Evolutionary conservation across 1,140 invertebrate species (phyloP).

Genomic region (Anoplophora glabripennis): DNA sequence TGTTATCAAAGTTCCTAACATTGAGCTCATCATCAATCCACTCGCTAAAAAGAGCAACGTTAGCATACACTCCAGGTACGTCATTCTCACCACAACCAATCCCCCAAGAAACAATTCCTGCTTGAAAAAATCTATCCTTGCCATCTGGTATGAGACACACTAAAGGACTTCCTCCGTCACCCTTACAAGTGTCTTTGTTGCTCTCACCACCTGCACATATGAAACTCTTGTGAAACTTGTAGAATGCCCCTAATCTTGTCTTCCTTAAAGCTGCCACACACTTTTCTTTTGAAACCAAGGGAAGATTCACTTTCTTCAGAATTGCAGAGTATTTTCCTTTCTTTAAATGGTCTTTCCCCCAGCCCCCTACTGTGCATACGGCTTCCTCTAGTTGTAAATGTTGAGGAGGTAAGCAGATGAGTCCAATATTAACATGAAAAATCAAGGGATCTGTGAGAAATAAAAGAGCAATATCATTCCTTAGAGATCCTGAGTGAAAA

Average conservation of each 20-base stretch:
- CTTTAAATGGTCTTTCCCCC: constrained; percentile 62
- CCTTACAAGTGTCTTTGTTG: constrained; percentile 68
- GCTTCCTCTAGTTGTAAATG: constrained; percentile 20
- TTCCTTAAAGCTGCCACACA: constrained; percentile 57
- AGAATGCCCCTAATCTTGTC: constrained; percentile 61
- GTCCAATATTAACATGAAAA: constrained; percentile 51
- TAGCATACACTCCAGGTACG: constrained; percentile 68
- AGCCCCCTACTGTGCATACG: constrained; percentile 60
- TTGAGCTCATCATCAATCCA: constrained; percentile 60
- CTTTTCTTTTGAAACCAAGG: constrained; percentile 53
- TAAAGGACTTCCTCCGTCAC: constrained; percentile 60
- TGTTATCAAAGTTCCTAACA: no score
- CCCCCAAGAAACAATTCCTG: constrained; percentile 69
- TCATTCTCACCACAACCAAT: constrained; percentile 60
- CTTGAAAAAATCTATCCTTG: constrained; percentile 50
- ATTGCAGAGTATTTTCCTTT: constrained; percentile 53
- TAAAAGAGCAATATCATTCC: constrained; percentile 69
- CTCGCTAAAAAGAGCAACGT: constrained; percentile 55
- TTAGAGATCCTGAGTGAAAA: constrained; percentile 50
- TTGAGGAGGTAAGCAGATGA: constrained; percentile 52
- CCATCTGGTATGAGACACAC: constrained; percentile 54
- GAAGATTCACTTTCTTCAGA: constrained; percentile 64
- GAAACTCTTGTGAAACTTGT: constrained; percentile 62
- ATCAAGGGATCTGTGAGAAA: constrained; percentile 57
- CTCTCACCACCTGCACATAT: constrained; percentile 69